phyloP scores from a whole-genome alignment of 1,140 invertebrate genomes.

The Paramacrobiotus metropolitanus region DNA sequence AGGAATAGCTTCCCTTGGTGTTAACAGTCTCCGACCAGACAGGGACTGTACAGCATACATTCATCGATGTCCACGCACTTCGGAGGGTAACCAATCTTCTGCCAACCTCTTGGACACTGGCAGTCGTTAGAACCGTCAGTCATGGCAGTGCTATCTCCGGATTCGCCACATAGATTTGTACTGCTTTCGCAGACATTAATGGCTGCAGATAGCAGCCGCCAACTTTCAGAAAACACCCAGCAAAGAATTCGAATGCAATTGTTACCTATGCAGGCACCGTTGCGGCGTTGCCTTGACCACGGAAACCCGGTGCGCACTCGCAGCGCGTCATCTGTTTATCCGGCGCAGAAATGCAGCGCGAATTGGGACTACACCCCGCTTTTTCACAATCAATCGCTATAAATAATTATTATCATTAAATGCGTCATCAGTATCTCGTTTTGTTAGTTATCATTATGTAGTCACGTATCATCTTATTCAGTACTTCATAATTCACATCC shows the following conservation, averaged over 20 bases:
- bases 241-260: conserved; percentile 18
- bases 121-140: conserved; percentile 19
- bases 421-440: too few relatives aligned
- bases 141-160: conserved; percentile 20
- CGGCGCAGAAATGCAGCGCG: background rate
- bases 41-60: conserved; percentile 36
- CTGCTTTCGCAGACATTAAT: too few relatives aligned
- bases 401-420: too few relatives aligned
- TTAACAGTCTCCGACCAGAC: conserved; percentile 58
- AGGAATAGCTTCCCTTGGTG: conserved; percentile 54
- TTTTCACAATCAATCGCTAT: background rate
- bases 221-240: conserved; percentile 18
- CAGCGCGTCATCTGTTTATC: background rate
- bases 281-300: background rate
- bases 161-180: conserved; percentile 17
- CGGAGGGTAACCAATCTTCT: conserved; percentile 8
- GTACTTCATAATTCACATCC: too few relatives aligned
- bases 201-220: too few relatives aligned
- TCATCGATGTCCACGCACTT: conserved; percentile 43
- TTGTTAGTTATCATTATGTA: too few relatives aligned
- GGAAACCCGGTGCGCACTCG: background rate
- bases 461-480: too few relatives aligned
- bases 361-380: background rate
- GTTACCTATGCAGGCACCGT: conserved; percentile 5
- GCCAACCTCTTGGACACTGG: conserved; percentile 21